Percentiles rank a stretch among this genome's conserved stretches.
These are phyloP conservation scores for Exephanes ischioxanthus DNA, from an alignment of 2,888 invertebrate species.

Conservation along the genomic window DNA sequence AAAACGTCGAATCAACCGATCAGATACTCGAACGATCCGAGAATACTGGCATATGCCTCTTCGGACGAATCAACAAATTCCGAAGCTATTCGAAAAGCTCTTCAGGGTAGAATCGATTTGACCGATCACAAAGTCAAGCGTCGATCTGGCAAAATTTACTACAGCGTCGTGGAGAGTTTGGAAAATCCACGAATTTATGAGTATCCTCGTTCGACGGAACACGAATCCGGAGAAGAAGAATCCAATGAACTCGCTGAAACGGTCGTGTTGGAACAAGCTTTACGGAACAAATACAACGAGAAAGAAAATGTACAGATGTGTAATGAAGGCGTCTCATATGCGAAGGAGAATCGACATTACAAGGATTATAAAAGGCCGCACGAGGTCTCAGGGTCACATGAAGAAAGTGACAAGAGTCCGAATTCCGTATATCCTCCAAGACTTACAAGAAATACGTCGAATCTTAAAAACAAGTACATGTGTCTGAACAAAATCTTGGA, in stretches of 20 bases:
- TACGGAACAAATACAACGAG: background rate
- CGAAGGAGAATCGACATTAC: background rate
- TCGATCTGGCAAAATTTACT: conserved; percentile 58
- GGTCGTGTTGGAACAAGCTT: background rate
- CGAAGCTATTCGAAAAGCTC: conserved; percentile 27
- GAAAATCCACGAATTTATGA: conserved; percentile 62
- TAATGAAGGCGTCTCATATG: conserved; percentile 18
- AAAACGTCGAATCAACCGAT: conserved; percentile 7
- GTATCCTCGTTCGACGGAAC: conserved; percentile 11
- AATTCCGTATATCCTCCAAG: background rate
- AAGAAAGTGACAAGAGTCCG: background rate
- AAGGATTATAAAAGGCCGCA: background rate
- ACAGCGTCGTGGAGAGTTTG: conserved; percentile 68
- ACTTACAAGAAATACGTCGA: background rate
- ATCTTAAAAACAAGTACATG: conserved; percentile 42
- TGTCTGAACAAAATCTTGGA: conserved; percentile 52
- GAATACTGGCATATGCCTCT: background rate
- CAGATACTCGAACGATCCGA: conserved; percentile 36
- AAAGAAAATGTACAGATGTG: background rate
- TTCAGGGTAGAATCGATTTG: conserved; percentile 4
- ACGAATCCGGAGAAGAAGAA: conserved; percentile 2
- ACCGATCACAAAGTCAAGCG: conserved; percentile 34
- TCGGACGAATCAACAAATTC: conserved; percentile 13
- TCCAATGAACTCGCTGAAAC: conserved; percentile 3
- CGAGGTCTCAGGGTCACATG: background rate